Evolutionary conservation across 2,888 invertebrate genomes (phyloP).

Genomic region (Neoaliturus tenellus): DNA sequence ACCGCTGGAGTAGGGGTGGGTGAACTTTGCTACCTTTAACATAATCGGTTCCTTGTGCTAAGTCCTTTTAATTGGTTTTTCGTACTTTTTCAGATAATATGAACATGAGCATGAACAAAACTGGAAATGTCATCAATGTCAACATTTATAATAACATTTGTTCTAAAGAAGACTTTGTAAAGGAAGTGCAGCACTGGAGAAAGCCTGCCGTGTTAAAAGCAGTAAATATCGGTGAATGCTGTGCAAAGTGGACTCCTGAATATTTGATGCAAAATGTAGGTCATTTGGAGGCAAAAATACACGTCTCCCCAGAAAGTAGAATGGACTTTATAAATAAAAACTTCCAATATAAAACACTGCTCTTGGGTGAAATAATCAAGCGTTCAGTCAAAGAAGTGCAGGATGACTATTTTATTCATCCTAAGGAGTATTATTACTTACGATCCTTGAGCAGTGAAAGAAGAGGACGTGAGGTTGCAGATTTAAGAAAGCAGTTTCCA

Average conservation of each 20-base stretch:
- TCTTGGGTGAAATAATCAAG: slow-evolving; percentile 57
- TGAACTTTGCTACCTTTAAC: too few relatives aligned
- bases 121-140: slow-evolving; percentile 4
- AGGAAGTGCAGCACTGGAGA: slow-evolving; percentile 60
- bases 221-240: slow-evolving; percentile 73
- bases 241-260: slow-evolving; percentile 72
- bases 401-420: slow-evolving; percentile 70
- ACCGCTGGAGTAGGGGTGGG: too few relatives aligned
- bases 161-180: slow-evolving; percentile 41
- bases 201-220: slow-evolving; percentile 72
- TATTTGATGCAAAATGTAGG: slow-evolving; percentile 71
- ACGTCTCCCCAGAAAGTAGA: slow-evolving; percentile 71
- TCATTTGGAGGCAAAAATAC: slow-evolving; percentile 72
- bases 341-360: slow-evolving; percentile 73
- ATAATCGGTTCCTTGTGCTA: too few relatives aligned
- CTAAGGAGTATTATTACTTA: slow-evolving; percentile 69
- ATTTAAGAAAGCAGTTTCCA: slow-evolving; percentile 73
- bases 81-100: neutral
- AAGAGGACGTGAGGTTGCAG: slow-evolving; percentile 73
- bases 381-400: slow-evolving; percentile 67
- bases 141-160: slow-evolving; percentile 1
- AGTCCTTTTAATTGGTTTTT: too few relatives aligned
- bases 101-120: neutral
- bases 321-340: slow-evolving; percentile 75
- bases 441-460: slow-evolving; percentile 74